A percentile compares a stretch with the other conserved stretches of the same genome.
phyloP scores from a whole-genome alignment of 2,797 vertebrate species.

The Notolabrus celidotus region DNA sequence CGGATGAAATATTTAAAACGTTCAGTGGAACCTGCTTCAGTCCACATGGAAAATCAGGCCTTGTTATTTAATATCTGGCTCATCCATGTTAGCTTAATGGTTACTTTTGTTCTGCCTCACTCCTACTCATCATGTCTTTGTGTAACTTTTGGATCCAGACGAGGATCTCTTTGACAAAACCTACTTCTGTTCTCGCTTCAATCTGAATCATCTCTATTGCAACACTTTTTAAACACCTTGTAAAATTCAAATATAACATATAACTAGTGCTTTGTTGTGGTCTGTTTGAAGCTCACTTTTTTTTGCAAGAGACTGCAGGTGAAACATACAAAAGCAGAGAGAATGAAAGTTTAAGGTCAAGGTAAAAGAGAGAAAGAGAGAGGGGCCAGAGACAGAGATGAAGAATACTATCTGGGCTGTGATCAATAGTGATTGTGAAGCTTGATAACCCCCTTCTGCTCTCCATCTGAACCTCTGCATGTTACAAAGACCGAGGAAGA shows the following conservation, averaged over 20 bases:
- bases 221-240: no score
- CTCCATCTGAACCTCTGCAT: constrained; percentile 35
- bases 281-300: not conserved
- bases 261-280: no score
- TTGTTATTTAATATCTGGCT: not conserved
- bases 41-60: not conserved
- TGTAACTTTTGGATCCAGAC: no score
- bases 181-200: no score
- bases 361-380: not conserved
- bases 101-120: no score
- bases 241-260: no score
- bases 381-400: not conserved
- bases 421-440: constrained; percentile 61
- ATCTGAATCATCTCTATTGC: no score
- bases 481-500: constrained; percentile 28
- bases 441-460: constrained; percentile 42
- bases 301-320: not conserved
- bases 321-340: not conserved
- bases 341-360: not conserved
- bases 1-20: not conserved
- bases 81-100: no score
- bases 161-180: no score
- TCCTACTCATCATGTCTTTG: not conserved
- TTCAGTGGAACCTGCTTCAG: not conserved
- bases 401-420: constrained; percentile 22